These are phyloP conservation scores for Ridgeia piscesae DNA, from an alignment of 1,140 invertebrate genomes.

Conservation along the genomic window DNA sequence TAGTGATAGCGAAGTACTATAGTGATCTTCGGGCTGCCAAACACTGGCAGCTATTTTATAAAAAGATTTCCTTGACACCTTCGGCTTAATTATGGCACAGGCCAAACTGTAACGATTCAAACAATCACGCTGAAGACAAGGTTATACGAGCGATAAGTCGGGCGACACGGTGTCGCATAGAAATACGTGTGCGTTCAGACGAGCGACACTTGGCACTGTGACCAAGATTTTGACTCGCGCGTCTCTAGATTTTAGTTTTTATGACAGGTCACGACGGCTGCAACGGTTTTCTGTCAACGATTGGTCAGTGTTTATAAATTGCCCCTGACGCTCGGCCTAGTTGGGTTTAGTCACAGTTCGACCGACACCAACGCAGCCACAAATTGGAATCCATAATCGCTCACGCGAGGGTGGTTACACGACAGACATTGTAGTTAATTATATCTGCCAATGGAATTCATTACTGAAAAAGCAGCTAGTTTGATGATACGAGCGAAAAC, in stretches of 20 bases:
- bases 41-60: background rate
- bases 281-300: background rate
- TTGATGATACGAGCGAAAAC: background rate
- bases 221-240: background rate
- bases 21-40: too few species aligned
- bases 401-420: background rate
- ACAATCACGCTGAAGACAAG: background rate
- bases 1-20: too few species aligned
- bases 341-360: background rate
- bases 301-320: background rate
- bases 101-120: background rate
- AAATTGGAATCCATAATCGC: background rate
- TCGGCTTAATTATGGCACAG: too few species aligned
- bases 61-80: too few species aligned
- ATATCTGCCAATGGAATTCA: background rate
- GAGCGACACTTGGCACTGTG: background rate
- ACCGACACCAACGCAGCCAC: background rate
- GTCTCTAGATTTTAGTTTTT: background rate
- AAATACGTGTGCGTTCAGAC: background rate
- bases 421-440: background rate
- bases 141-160: background rate
- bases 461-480: background rate
- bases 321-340: background rate
- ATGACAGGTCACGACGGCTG: background rate
- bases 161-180: background rate